Percentiles rank a stretch among this genome's conserved stretches.
Evolutionary conservation across 2,888 invertebrate species (phyloP).

Genomic region (Luffia ferchaultella): DNA sequence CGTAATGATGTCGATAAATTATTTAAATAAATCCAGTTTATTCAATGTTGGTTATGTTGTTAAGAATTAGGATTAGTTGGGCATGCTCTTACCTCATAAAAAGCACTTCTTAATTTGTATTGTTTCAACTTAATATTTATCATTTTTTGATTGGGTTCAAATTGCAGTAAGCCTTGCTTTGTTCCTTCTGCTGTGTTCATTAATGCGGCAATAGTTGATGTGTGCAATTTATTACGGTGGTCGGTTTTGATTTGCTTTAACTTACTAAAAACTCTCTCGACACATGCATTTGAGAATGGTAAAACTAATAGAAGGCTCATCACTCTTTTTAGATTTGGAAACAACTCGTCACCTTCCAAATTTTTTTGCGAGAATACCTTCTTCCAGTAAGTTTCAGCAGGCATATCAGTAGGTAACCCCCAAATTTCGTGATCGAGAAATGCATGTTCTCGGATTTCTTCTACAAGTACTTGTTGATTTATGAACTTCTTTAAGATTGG

Average conservation of each 20-base stretch:
- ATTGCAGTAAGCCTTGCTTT: background rate
- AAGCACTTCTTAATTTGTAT: no score
- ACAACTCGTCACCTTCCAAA: background rate
- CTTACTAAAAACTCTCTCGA: background rate
- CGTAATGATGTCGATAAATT: no score
- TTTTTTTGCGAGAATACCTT: background rate
- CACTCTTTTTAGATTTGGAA: background rate
- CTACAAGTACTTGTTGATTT: background rate
- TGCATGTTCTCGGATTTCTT: conserved; percentile 1
- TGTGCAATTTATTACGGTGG: background rate
- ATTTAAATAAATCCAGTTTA: no score
- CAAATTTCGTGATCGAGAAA: background rate
- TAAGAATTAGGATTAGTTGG: no score
- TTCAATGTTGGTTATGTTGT: no score
- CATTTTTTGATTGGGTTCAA: background rate
- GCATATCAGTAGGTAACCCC: background rate
- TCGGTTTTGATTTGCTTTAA: background rate
- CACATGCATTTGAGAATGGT: background rate
- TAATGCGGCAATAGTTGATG: background rate
- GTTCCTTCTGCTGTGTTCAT: background rate
- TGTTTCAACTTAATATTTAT: no score
- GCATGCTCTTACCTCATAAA: no score
- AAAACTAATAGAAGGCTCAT: background rate
- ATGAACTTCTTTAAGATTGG: background rate
- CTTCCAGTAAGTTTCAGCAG: background rate